A percentile compares a stretch with the other conserved stretches of the same genome.
These are phyloP conservation scores for Penelope pileata DNA, from an alignment of 2,113 vertebrate genomes.

Conservation along the genomic window DNA sequence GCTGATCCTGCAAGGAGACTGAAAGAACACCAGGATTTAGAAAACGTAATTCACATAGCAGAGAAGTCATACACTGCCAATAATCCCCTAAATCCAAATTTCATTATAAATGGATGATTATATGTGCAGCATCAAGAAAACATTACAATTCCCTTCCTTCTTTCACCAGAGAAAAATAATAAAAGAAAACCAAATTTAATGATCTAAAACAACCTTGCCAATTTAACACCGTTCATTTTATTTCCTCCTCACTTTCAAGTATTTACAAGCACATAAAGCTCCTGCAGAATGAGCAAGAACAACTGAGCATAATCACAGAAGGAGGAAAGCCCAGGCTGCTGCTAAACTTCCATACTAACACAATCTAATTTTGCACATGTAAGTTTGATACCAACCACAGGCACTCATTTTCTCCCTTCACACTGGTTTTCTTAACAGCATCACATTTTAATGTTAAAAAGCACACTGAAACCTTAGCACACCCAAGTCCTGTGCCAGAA, in stretches of 20 bases:
- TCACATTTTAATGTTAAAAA: background rate
- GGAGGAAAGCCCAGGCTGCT: background rate
- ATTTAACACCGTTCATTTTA: background rate
- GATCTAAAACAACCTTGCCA: background rate
- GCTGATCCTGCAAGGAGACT: background rate
- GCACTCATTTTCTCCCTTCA: background rate
- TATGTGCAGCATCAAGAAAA: accelerated
- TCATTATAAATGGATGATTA: background rate
- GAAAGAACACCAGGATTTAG: background rate
- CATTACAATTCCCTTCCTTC: background rate
- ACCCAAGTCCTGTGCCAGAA: background rate
- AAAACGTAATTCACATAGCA: background rate
- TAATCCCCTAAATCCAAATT: background rate
- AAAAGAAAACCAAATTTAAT: background rate
- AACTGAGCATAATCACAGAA: background rate
- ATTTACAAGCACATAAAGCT: background rate
- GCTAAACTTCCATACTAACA: background rate
- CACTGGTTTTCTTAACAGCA: background rate
- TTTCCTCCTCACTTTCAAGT: accelerated
- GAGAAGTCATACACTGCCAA: background rate
- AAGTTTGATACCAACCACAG: background rate
- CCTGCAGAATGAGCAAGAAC: background rate
- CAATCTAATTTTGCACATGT: background rate
- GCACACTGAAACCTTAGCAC: background rate
- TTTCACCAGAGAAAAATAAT: background rate